Percentiles rank a stretch among this genome's conserved stretches.
Conservation (phyloP, 1,140 invertebrate genomes). For the Mercenaria mercenaria region DNA sequence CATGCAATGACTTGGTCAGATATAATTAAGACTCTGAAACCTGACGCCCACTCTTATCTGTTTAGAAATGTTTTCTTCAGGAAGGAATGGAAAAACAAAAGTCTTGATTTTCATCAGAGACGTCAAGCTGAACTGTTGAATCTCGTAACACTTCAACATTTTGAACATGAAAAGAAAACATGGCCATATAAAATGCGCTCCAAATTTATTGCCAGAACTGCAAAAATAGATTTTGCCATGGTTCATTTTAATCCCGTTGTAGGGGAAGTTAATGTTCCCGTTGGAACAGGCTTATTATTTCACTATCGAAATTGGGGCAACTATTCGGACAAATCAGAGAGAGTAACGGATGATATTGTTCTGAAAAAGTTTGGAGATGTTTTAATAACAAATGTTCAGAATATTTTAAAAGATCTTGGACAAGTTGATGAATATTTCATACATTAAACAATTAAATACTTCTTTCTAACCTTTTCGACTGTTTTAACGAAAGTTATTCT, state of each 20-base stretch:
- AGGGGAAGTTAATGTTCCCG: conserved; percentile 89
- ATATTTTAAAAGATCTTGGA: background rate
- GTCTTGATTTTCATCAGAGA: background rate
- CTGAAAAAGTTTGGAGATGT: background rate
- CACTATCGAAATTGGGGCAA: conserved; percentile 91
- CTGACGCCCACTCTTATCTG: background rate
- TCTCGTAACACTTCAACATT: conserved; percentile 35
- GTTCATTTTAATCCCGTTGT: conserved; percentile 96
- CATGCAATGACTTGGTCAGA: background rate
- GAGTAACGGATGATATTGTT: background rate
- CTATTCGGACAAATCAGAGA: background rate
- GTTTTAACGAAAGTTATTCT: too few species aligned
- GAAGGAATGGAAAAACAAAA: conserved; percentile 30
- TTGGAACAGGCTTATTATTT: conserved; percentile 93
- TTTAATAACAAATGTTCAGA: background rate
- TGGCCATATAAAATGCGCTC: conserved; percentile 87
- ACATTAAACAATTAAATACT: too few species aligned
- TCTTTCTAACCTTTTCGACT: too few species aligned
- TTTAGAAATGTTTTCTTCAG: conserved; percentile 61
- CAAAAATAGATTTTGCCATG: conserved; percentile 94
- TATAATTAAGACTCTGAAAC: background rate
- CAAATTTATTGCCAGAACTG: conserved; percentile 95
- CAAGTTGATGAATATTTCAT: too few species aligned
- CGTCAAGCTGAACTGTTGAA: background rate
- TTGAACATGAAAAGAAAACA: conserved; percentile 45